These are phyloP conservation scores for Drosophila subobscura DNA, from an alignment of 1,140 invertebrate genomes.

Conservation along the genomic window DNA sequence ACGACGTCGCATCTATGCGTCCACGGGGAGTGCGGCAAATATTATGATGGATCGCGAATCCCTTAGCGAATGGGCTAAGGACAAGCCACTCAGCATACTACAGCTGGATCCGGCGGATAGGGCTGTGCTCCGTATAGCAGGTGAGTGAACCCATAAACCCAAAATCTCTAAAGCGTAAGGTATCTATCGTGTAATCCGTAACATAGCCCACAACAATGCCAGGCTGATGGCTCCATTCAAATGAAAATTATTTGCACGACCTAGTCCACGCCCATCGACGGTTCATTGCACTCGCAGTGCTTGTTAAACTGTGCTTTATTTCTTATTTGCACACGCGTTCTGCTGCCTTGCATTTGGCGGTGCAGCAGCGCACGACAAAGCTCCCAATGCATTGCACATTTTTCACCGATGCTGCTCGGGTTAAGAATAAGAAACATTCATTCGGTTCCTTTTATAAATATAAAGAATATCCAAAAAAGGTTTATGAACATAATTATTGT, in stretches of 20 bases:
- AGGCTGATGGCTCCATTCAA: constrained; percentile 31
- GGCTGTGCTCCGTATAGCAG: constrained; percentile 97
- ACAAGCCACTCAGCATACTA: constrained; percentile 97
- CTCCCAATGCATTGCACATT: too few species aligned
- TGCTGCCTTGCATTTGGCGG: constrained; percentile 45
- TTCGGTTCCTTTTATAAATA: too few species aligned
- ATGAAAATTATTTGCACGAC: constrained; percentile 68
- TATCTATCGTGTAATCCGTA: too few species aligned
- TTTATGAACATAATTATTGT: too few species aligned
- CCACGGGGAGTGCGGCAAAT: constrained; percentile 78
- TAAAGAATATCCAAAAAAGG: too few species aligned
- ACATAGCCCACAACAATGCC: constrained; percentile 9
- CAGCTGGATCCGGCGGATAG: constrained; percentile 97
- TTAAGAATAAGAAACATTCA: not conserved
- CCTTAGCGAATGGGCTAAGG: constrained; percentile 97
- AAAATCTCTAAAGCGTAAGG: too few species aligned
- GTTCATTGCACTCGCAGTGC: constrained; percentile 69
- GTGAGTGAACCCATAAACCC: constrained; percentile 85
- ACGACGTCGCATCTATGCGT: constrained; percentile 78
- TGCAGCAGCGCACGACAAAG: constrained; percentile 42
- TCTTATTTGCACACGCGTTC: constrained; percentile 32
- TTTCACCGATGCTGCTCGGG: too few species aligned
- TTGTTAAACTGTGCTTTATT: constrained; percentile 53
- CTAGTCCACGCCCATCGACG: constrained; percentile 28
- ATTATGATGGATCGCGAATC: constrained; percentile 85